phyloP scores from a whole-genome alignment of 2,113 vertebrate species.

The Nothoprocta perdicaria region DNA sequence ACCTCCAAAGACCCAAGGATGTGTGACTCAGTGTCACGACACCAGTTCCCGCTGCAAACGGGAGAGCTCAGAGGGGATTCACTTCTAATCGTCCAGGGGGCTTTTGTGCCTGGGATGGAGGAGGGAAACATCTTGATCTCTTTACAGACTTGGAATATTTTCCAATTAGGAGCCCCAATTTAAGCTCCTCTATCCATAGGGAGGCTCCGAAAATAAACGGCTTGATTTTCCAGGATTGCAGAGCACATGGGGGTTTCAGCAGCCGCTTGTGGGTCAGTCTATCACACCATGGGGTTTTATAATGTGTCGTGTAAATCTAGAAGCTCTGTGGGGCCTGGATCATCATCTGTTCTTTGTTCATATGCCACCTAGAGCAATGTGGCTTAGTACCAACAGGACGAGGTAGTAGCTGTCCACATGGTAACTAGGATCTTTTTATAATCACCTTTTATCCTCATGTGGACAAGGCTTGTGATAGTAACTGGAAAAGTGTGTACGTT shows the following conservation, averaged over 20 bases:
- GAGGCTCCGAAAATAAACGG: not conserved
- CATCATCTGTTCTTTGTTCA: slow-evolving; percentile 29
- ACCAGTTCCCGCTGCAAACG: not conserved
- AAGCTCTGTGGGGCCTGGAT: not conserved
- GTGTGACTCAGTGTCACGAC: slow-evolving; percentile 56
- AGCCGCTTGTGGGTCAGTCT: not conserved
- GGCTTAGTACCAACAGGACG: not conserved
- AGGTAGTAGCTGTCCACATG: not conserved
- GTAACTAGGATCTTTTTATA: not conserved
- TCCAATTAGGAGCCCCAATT: not conserved
- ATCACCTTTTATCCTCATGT: slow-evolving; percentile 17
- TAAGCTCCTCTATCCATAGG: not conserved
- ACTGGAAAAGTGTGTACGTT: slow-evolving; percentile 24
- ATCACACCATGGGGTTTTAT: not conserved
- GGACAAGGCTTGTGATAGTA: not conserved
- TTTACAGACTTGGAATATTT: not conserved
- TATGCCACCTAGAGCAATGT: slow-evolving; percentile 9
- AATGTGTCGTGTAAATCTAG: not conserved
- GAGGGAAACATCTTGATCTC: slow-evolving; percentile 13
- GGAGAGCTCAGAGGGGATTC: not conserved
- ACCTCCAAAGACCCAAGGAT: not conserved
- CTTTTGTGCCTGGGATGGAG: not conserved
- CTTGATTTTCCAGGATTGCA: not conserved
- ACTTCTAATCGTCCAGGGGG: not conserved
- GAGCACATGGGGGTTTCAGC: not conserved